Evolutionary conservation across 2,888 invertebrate species (phyloP), one percentile per base, ranked within the genome.

Genomic region (Pristionchus maxplancki): DNA sequence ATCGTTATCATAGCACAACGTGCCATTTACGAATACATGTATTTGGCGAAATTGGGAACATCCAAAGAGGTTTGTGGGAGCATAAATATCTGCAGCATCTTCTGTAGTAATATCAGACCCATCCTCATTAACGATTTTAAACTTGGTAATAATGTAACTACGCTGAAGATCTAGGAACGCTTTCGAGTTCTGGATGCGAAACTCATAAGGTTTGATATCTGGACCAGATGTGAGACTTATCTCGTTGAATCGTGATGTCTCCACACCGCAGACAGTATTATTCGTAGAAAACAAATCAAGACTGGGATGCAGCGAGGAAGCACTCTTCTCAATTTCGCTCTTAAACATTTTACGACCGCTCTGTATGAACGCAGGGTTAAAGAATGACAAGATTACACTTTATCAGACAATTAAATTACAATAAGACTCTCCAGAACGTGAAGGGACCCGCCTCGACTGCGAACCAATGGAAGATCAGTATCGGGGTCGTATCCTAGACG

Each of bases 271-370:
- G 44, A 78, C 78, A 40, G 78, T 78, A 40, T 20, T n/a, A 44
- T 44, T 78, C 44, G 37, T 24, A 40, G 78, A 78, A 44, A 78
- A 78, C 24, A 78, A n/a, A 44, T 78, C 78, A 44, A 78, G 44
- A 78, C 40, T 40, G 24, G 78, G 78, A 44, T 78, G 78, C 17
- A 78, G 40, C 44, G 78, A 20, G 37, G 78, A 17, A 44, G 44
- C 6, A 40, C 78, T 78, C 40, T 78, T 78, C 24, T 78, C 78
- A 78, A 44, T 78, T n/a, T 78, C 78, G 37, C 40, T 78, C 24
- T 78, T 78, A 78, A 78, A 78, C 78, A 78, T 78, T n/a, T 24
- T 40, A 78, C 78, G 78, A 78, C 78, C 78, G 78, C 40, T 78
- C 78, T 24, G 44, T n/a, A 78, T 78, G 78, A 78, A 78, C 78